A percentile compares a stretch with the other conserved stretches of the same genome.
Conservation (phyloP, 2,888 invertebrate species). For the Stenchaetothrips biformis region DNA sequence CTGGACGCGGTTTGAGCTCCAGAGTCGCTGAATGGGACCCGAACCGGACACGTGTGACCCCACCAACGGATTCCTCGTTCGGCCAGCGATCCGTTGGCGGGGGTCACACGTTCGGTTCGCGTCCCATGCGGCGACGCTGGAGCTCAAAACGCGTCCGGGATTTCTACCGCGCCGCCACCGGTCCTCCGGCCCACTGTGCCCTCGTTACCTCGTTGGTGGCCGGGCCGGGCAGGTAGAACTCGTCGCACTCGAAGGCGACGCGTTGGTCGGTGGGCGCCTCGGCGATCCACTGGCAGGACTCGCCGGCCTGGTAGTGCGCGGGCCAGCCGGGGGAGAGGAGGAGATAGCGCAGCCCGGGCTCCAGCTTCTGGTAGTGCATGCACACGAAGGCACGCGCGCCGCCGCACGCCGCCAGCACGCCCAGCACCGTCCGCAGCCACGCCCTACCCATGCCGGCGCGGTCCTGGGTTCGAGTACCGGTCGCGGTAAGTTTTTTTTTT, state of each 20-base stretch:
- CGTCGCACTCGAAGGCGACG: constrained; percentile 17
- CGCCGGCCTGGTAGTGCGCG: neutral
- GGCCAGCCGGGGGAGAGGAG: constrained; percentile 2
- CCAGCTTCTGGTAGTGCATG: constrained; percentile 10
- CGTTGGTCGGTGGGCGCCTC: neutral
- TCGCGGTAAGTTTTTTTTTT: no score
- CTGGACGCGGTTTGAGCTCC: no score
- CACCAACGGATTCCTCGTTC: no score
- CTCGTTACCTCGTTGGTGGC: neutral
- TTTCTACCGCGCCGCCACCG: no score
- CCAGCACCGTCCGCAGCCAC: neutral
- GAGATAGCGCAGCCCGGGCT: neutral
- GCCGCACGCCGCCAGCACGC: neutral
- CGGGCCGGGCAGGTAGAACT: neutral
- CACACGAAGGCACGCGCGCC: neutral
- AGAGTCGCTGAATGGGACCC: no score
- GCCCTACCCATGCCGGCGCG: neutral
- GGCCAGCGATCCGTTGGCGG: no score
- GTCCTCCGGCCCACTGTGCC: neutral
- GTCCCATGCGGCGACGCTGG: no score
- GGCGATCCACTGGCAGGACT: constrained; percentile 11
- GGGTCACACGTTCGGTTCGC: no score
- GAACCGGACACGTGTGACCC: no score
- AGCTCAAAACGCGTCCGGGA: no score
- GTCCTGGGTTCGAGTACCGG: neutral